A percentile compares a stretch with the other conserved stretches of the same genome.
phyloP scores from a whole-genome alignment of 2,888 invertebrate genomes.

The Lamellibrachia satsuma region DNA sequence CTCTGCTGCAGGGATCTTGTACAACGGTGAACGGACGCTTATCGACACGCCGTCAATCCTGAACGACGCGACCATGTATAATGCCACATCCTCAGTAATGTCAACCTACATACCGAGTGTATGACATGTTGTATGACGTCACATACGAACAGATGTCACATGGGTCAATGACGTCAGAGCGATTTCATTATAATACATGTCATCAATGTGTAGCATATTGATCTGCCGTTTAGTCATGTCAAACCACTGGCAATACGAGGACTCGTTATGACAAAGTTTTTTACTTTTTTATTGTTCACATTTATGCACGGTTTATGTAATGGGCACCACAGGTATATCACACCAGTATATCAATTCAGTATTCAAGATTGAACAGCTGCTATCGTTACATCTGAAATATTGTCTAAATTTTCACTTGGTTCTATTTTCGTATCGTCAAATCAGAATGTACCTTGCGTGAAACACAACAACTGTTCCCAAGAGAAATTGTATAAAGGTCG shows the following conservation, averaged over 20 bases:
- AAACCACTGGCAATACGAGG: background rate
- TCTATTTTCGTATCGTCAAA: background rate
- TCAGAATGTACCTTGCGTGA: too few relatives aligned
- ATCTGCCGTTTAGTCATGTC: background rate
- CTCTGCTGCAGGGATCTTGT: background rate
- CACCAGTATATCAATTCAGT: too few relatives aligned
- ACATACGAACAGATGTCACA: background rate
- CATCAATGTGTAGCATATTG: background rate
- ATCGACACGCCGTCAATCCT: background rate
- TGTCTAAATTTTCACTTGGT: background rate
- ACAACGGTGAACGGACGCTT: background rate
- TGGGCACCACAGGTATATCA: too few relatives aligned
- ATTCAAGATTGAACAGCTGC: background rate
- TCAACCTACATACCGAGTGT: background rate
- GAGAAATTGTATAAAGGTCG: too few relatives aligned
- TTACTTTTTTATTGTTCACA: too few relatives aligned
- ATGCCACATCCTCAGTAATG: background rate
- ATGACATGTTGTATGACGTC: background rate
- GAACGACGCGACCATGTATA: background rate
- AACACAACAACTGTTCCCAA: too few relatives aligned
- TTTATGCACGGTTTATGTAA: too few relatives aligned
- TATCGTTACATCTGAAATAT: background rate
- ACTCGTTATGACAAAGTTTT: background rate
- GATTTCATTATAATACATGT: background rate
- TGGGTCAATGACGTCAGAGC: background rate